Conservation (phyloP, 2,888 invertebrate species). For the Galerucella calmariensis region DNA sequence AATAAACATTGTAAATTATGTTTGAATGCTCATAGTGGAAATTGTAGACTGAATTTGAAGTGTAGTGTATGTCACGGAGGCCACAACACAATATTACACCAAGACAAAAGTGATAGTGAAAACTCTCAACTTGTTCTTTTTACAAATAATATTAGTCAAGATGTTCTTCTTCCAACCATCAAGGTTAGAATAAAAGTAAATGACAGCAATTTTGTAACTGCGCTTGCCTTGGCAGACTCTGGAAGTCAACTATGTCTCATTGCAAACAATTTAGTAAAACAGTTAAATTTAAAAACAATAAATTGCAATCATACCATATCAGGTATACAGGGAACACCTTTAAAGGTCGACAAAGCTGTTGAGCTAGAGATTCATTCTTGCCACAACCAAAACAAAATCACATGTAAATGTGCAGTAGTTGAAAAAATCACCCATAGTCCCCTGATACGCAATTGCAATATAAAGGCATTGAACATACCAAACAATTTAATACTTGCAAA, state of each 20-base stretch:
- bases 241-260: not conserved
- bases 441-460: not conserved
- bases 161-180: not conserved
- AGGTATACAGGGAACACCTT: not conserved
- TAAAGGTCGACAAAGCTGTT: not conserved
- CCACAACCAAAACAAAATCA: not conserved
- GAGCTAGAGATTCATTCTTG: not conserved
- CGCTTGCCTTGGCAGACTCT: not conserved
- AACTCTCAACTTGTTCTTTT: not conserved
- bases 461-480: not conserved
- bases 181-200: not conserved
- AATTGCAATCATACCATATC: not conserved
- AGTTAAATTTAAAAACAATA: not conserved
- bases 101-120: too few species aligned
- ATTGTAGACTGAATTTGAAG: not conserved
- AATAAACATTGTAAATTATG: not conserved
- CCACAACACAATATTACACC: not conserved
- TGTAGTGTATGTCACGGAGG: not conserved
- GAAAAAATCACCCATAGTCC: not conserved
- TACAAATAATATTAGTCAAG: not conserved
- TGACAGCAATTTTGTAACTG: not conserved
- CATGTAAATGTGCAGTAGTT: not conserved
- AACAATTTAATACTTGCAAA: too few species aligned
- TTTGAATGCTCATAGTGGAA: not conserved
- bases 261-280: not conserved